Evolutionary conservation across 2,113 vertebrate species (phyloP).

Genomic region (Pygoscelis antarcticus): DNA sequence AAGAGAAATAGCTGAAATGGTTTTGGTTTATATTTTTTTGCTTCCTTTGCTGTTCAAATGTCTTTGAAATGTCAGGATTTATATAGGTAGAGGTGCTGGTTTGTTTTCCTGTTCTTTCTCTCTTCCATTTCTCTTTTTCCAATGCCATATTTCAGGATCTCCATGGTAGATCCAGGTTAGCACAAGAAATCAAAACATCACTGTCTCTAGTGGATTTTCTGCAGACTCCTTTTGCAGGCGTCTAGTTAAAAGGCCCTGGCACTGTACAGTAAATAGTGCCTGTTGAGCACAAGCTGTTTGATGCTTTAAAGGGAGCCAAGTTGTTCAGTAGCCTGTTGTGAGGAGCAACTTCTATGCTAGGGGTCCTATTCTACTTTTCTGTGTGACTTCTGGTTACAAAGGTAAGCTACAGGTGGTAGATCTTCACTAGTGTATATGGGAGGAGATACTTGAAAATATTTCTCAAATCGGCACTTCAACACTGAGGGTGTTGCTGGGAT

Average conservation of each 20-base stretch:
- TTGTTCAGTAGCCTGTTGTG: neutral
- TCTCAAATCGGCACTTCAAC: neutral
- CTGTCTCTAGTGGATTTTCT: neutral
- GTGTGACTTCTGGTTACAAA: neutral
- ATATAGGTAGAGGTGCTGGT: neutral
- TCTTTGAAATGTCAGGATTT: neutral
- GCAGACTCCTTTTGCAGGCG: neutral
- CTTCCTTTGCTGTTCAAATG: neutral
- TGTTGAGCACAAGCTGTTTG: neutral
- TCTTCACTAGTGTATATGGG: accelerated
- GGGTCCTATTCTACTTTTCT: too few relatives aligned
- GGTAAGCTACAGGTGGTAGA: neutral
- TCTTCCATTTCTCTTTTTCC: neutral
- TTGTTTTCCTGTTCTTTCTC: neutral
- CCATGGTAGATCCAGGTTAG: neutral
- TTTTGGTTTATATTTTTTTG: neutral
- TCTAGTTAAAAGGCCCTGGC: neutral
- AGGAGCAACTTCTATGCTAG: neutral
- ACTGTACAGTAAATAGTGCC: neutral
- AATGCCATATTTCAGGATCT: neutral
- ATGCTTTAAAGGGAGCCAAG: neutral
- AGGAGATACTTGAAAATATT: neutral
- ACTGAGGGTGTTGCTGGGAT: neutral
- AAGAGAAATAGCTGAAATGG: neutral
- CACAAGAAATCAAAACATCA: neutral